These are phyloP conservation scores for Mormyrus hasselquistii DNA, from an alignment of 2,797 vertebrate species.

Conservation along the genomic window DNA sequence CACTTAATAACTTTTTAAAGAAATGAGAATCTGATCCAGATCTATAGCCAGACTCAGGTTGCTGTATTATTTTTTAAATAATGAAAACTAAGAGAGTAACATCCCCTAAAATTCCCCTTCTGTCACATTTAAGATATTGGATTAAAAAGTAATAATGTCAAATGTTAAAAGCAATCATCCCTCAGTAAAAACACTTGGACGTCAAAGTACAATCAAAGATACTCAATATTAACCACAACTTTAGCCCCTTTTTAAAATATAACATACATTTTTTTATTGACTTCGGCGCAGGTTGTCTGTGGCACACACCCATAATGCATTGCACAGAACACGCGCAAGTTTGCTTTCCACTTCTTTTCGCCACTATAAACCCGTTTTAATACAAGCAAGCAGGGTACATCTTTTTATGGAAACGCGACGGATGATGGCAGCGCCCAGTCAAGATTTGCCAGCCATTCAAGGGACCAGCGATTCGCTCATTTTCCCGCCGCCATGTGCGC, in stretches of 20 bases:
- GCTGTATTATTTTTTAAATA: neutral
- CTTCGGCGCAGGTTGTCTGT: neutral
- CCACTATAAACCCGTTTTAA: neutral
- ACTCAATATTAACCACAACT: neutral
- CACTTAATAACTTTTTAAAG: neutral
- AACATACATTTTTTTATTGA: neutral
- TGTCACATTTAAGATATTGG: neutral
- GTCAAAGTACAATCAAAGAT: neutral
- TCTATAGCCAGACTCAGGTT: neutral
- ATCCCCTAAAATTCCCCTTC: neutral
- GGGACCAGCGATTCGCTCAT: neutral
- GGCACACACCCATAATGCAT: neutral
- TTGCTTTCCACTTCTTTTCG: neutral
- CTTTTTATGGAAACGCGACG: neutral
- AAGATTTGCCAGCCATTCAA: neutral
- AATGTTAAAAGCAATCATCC: neutral
- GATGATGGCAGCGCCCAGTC: neutral
- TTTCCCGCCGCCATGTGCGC: conserved; percentile 28
- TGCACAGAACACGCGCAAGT: neutral
- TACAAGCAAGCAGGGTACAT: neutral
- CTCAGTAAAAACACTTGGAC: neutral
- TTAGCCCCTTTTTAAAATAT: neutral
- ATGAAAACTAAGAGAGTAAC: neutral
- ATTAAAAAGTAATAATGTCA: neutral
- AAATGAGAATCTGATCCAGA: neutral